Evolutionary conservation across 2,797 vertebrate species (phyloP).

Genomic region (Apodemus agrarius): DNA sequence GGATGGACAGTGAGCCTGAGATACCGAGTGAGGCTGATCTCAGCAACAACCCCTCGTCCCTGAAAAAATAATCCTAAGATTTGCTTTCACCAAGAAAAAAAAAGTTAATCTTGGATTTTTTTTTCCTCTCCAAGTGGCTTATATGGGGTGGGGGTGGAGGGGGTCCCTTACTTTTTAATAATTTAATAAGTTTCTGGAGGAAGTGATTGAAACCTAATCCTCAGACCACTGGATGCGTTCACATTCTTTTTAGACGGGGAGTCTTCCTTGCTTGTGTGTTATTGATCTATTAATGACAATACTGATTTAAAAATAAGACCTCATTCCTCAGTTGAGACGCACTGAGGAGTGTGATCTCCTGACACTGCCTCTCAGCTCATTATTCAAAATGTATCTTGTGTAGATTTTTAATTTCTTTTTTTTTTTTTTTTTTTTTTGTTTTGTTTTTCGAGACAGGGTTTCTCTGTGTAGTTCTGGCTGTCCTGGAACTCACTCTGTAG

Average conservation of each 20-base stretch:
- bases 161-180: conserved; percentile 68
- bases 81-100: conserved; percentile 30
- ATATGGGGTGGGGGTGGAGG: background rate
- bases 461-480: no score
- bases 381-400: conserved; percentile 54
- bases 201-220: conserved; percentile 64
- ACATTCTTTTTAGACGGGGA: conserved; percentile 60
- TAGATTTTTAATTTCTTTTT: no score
- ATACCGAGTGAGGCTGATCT: background rate
- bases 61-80: background rate
- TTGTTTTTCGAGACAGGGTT: no score
- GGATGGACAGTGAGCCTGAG: background rate
- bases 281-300: conserved; percentile 77
- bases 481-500: no score
- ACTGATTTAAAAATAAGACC: conserved; percentile 74
- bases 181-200: conserved; percentile 68
- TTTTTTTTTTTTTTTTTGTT: no score
- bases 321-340: conserved; percentile 68
- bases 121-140: conserved; percentile 27
- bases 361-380: background rate
- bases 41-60: background rate
- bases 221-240: conserved; percentile 64
- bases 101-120: conserved; percentile 31
- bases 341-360: conserved; percentile 25
- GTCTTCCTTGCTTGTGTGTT: conserved; percentile 61